Evolutionary conservation across 2,888 invertebrate genomes (phyloP).

Genomic region (Mesodorylaimus sp.): DNA sequence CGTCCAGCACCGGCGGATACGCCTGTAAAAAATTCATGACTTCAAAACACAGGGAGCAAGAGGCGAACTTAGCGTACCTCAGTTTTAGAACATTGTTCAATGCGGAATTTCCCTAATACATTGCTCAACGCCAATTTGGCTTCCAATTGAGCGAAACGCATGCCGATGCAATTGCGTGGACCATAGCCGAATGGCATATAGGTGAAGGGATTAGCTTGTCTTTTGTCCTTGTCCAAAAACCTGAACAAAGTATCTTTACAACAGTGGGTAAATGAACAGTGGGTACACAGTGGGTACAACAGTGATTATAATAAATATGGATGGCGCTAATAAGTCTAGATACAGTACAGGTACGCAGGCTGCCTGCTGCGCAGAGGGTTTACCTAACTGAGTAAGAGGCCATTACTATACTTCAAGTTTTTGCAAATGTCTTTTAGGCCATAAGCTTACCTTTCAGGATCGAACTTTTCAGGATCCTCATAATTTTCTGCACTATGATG

Average conservation of each 20-base stretch:
- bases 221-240: not conserved
- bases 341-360: too few species aligned
- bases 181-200: conserved; percentile 8
- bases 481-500: not conserved
- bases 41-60: not conserved
- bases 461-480: not conserved
- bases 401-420: too few species aligned
- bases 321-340: too few species aligned
- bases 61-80: not conserved
- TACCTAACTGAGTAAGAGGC: too few species aligned
- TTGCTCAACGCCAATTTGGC: not conserved
- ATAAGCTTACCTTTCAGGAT: not conserved
- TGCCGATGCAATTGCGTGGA: conserved; percentile 9
- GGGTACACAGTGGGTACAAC: too few species aligned
- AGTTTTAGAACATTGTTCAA: conserved; percentile 3
- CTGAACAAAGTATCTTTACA: too few species aligned
- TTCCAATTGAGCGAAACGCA: conserved; percentile 8
- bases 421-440: too few species aligned
- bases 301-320: too few species aligned
- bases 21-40: not conserved
- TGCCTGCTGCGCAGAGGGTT: too few species aligned
- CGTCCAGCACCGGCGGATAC: not conserved
- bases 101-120: not conserved
- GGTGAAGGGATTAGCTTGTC: not conserved
- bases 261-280: too few species aligned